These are phyloP conservation scores for Phalloptychus januarius DNA, from an alignment of 2,797 vertebrate species.

Conservation along the genomic window DNA sequence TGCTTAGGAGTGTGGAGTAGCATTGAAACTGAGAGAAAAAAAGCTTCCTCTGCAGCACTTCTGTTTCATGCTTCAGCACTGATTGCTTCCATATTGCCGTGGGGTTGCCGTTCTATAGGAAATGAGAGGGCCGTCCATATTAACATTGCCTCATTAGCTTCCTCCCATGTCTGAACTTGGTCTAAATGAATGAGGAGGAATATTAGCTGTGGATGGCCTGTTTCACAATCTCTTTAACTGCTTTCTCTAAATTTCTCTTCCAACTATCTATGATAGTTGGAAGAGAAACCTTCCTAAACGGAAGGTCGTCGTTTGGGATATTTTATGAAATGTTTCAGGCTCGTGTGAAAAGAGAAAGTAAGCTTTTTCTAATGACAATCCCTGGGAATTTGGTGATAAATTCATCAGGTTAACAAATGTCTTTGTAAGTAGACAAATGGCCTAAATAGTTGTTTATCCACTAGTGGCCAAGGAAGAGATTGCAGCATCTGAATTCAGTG, in stretches of 20 bases:
- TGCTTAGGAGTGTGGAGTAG: slow-evolving; percentile 10
- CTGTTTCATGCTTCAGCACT: slow-evolving; percentile 52
- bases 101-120: slow-evolving; percentile 41
- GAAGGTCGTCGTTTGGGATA: slow-evolving; percentile 13
- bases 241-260: slow-evolving; percentile 25
- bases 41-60: slow-evolving; percentile 34
- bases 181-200: slow-evolving; percentile 36
- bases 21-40: slow-evolving; percentile 4
- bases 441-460: too few species aligned
- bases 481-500: background rate
- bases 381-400: slow-evolving; percentile 12
- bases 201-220: slow-evolving; percentile 31
- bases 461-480: background rate
- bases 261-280: slow-evolving; percentile 43
- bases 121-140: slow-evolving; percentile 49
- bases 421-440: too few species aligned
- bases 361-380: background rate
- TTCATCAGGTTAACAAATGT: background rate
- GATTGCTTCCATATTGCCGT: slow-evolving; percentile 69
- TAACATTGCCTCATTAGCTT: slow-evolving; percentile 62
- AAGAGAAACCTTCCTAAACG: too few species aligned
- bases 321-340: slow-evolving; percentile 19
- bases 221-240: slow-evolving; percentile 48
- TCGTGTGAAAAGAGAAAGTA: background rate
- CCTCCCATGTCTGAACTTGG: slow-evolving; percentile 35